A percentile compares a stretch with the other conserved stretches of the same genome.
Conservation (phyloP, 2,797 vertebrate species). For the Anguilla megastoma region DNA sequence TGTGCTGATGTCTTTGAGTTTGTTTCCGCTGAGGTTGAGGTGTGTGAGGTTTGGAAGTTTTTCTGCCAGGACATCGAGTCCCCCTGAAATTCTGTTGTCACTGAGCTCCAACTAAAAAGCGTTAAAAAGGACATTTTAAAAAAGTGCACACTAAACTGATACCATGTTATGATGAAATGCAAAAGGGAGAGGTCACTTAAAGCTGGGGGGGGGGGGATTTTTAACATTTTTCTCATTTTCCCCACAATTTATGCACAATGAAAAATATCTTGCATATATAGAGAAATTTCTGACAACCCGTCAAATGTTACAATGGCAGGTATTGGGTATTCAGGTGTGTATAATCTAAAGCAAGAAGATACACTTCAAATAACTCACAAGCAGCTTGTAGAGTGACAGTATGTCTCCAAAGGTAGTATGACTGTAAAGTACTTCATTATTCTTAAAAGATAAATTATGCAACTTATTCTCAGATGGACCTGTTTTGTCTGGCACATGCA, state of each 20-base stretch:
- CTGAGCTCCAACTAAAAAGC: conserved; percentile 86
- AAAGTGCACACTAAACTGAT: background rate
- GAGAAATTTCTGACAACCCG: background rate
- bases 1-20: conserved; percentile 92
- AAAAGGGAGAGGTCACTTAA: background rate
- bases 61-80: conserved; percentile 88
- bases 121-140: conserved; percentile 3
- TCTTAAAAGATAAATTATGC: background rate
- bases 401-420: background rate
- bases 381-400: background rate
- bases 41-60: conserved; percentile 91
- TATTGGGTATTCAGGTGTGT: background rate
- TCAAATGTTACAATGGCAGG: background rate
- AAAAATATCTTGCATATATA: background rate
- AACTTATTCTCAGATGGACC: background rate
- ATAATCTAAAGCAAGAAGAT: background rate
- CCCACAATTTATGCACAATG: background rate
- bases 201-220: too few relatives aligned
- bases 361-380: background rate
- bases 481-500: background rate
- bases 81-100: conserved; percentile 90
- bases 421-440: background rate
- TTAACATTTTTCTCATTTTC: background rate
- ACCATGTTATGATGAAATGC: background rate
- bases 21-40: conserved; percentile 92